phyloP scores from a whole-genome alignment of 2,888 invertebrate genomes.

The Drosophila ezoana region DNA sequence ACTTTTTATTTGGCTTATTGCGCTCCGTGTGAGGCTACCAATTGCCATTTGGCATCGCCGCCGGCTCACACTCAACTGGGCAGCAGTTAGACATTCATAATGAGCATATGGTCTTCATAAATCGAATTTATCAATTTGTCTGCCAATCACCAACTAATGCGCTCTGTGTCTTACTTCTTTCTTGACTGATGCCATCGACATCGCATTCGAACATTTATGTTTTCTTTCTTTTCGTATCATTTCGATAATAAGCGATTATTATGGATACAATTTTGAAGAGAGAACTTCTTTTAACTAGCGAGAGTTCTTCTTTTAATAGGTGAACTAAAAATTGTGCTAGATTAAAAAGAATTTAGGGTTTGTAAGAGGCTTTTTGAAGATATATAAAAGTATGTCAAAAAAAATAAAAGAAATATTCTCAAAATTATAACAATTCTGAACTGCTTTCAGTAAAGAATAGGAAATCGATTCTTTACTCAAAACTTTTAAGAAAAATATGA shows the following conservation, averaged over 20 bases:
- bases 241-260: neutral
- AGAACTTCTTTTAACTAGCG: neutral
- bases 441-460: too few relatives aligned
- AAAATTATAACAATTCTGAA: too few relatives aligned
- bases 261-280: neutral
- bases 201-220: neutral
- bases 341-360: too few relatives aligned
- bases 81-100: conserved; percentile 30
- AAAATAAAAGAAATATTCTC: too few relatives aligned
- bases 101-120: conserved; percentile 27
- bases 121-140: conserved; percentile 14
- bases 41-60: conserved; percentile 19
- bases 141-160: conserved; percentile 15
- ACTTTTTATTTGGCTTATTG: conserved; percentile 59
- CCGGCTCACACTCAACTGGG: conserved; percentile 16
- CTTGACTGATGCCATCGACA: conserved; percentile 4
- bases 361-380: too few relatives aligned
- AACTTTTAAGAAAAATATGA: too few relatives aligned
- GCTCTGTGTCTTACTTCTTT: conserved; percentile 24
- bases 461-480: too few relatives aligned
- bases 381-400: too few relatives aligned
- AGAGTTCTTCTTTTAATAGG: too few relatives aligned
- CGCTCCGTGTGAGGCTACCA: conserved; percentile 14
- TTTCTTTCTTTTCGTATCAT: neutral
- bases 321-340: too few relatives aligned